Conservation (phyloP, 2,797 vertebrate genomes). For the Cyclopterus lumpus region DNA sequence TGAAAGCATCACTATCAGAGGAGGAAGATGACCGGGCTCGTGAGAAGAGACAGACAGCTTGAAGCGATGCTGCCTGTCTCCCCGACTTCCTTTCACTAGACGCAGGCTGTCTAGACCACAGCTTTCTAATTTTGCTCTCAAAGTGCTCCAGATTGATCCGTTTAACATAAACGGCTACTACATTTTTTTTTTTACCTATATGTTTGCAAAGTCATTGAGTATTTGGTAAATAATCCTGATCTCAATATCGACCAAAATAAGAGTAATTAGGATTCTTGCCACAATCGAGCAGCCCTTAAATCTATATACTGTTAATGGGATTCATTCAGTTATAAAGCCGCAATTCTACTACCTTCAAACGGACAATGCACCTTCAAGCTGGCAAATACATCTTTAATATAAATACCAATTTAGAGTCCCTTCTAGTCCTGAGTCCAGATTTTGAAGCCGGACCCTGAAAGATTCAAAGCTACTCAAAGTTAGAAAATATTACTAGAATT, state of each 20-base stretch:
- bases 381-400: slow-evolving; percentile 14
- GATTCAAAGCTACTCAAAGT: slow-evolving; percentile 5
- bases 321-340: not conserved
- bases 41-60: slow-evolving; percentile 70
- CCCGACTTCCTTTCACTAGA: slow-evolving; percentile 64
- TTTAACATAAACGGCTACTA: not conserved
- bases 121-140: not conserved
- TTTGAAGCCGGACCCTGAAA: not conserved
- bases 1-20: slow-evolving; percentile 77
- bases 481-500: not conserved
- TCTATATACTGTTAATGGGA: not conserved
- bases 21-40: slow-evolving; percentile 56
- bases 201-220: not conserved
- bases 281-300: too few relatives aligned
- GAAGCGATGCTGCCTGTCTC: slow-evolving; percentile 64
- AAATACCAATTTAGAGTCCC: slow-evolving; percentile 5
- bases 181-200: not conserved
- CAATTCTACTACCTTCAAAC: not conserved
- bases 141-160: not conserved
- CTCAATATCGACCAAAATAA: not conserved
- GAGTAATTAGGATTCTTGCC: not conserved
- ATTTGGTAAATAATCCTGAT: not conserved
- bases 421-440: not conserved
- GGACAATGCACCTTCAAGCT: not conserved
- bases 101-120: slow-evolving; percentile 47